Percentiles rank a stretch among this genome's conserved stretches.
Evolutionary conservation across 1,140 invertebrate species (phyloP).

Genomic region (Aphidius gifuensis): DNA sequence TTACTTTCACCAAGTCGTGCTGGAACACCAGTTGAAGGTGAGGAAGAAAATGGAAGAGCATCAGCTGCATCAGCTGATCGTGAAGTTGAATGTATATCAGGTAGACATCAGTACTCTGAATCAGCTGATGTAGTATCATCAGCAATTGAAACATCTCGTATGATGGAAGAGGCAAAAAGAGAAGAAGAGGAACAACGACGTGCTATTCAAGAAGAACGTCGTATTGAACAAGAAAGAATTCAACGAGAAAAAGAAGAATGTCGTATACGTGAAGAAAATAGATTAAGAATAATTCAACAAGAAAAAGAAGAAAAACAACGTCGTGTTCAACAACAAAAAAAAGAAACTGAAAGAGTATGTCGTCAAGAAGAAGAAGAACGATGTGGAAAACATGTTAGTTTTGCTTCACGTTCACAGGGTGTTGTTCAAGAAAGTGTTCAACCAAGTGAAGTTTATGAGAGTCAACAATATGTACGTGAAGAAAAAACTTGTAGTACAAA

Average conservation of each 20-base stretch:
- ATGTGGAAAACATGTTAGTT: constrained; percentile 33
- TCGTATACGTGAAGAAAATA: constrained; percentile 31
- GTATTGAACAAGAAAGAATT: constrained; percentile 33
- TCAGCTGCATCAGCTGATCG: constrained; percentile 29
- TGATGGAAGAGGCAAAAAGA: constrained; percentile 42
- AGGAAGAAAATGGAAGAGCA: constrained; percentile 21
- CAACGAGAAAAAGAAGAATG: constrained; percentile 33
- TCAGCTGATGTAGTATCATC: constrained; percentile 41
- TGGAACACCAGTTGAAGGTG: constrained; percentile 19
- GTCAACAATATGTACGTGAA: constrained; percentile 27
- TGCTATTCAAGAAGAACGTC: constrained; percentile 36
- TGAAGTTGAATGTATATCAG: constrained; percentile 35
- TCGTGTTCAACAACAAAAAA: constrained; percentile 21
- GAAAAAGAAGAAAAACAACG: constrained; percentile 27
- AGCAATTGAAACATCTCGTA: constrained; percentile 43
- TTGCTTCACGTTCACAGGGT: constrained; percentile 12
- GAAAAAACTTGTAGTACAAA: constrained; percentile 31
- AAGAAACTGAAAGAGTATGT: constrained; percentile 30
- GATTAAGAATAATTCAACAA: constrained; percentile 20
- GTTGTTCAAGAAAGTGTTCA: constrained; percentile 3
- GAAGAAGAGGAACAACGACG: constrained; percentile 43
- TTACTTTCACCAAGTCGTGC: constrained; percentile 37
- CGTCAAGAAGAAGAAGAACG: constrained; percentile 39
- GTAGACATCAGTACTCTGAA: constrained; percentile 31
- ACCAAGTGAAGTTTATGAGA: constrained; percentile 8